Conservation (phyloP, 2,888 invertebrate genomes). For the Calameuta filiformis region DNA sequence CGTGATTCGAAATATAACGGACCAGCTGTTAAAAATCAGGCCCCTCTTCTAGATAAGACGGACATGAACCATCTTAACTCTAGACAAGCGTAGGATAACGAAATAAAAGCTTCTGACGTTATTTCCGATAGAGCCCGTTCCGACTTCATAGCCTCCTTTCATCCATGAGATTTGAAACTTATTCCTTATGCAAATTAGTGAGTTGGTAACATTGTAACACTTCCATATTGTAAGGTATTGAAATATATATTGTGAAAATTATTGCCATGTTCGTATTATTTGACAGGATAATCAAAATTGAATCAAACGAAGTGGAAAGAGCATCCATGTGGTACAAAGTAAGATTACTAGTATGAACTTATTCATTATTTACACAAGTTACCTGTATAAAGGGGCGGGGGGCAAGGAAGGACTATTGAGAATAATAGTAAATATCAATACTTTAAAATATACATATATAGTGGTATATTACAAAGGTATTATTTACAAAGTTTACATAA, state of each 20-base stretch:
- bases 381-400: conserved; percentile 33
- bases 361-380: conserved; percentile 47
- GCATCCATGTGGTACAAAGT: not conserved
- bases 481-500: conserved; percentile 63
- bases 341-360: conserved; percentile 37
- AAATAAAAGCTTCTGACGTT: not conserved
- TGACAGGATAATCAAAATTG: not conserved
- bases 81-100: not conserved
- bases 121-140: not conserved
- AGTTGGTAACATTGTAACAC: not conserved
- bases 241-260: not conserved
- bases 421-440: conserved; percentile 46
- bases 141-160: not conserved
- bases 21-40: not conserved
- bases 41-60: not conserved
- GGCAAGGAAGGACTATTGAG: conserved; percentile 15
- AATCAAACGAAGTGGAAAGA: not conserved
- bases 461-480: conserved; percentile 55
- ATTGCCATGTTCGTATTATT: not conserved
- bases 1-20: not conserved
- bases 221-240: not conserved
- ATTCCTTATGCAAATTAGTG: not conserved
- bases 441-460: conserved; percentile 52
- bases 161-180: not conserved
- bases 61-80: not conserved